phyloP scores from a whole-genome alignment of 2,888 invertebrate genomes.

The Acanthosoma haemorrhoidale region DNA sequence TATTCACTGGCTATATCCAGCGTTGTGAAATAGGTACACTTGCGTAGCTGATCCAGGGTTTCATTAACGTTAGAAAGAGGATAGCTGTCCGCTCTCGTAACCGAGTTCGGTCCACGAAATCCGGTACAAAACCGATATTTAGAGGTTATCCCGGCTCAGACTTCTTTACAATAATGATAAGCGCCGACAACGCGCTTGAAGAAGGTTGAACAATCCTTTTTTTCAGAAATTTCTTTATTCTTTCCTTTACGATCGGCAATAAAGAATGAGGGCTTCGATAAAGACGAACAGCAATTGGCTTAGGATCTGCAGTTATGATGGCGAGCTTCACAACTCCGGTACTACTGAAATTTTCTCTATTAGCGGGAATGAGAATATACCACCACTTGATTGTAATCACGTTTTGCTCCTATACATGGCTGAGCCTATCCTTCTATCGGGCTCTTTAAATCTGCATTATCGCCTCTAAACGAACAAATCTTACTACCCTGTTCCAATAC shows the following conservation, averaged over 20 bases:
- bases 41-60: conserved; percentile 41
- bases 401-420: too few relatives aligned
- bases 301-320: background rate
- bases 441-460: too few relatives aligned
- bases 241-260: conserved; percentile 26
- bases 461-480: too few relatives aligned
- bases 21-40: conserved; percentile 41
- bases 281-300: background rate
- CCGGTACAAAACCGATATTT: conserved; percentile 42
- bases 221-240: conserved; percentile 41
- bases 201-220: conserved; percentile 42
- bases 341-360: too few relatives aligned
- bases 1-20: conserved; percentile 43
- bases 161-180: conserved; percentile 45
- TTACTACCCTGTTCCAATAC: too few relatives aligned
- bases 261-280: conserved; percentile 24
- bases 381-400: too few relatives aligned
- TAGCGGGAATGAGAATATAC: too few relatives aligned
- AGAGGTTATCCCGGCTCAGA: conserved; percentile 39
- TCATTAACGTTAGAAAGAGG: conserved; percentile 44
- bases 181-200: conserved; percentile 44
- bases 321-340: background rate
- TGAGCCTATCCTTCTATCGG: too few relatives aligned
- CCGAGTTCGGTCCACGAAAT: conserved; percentile 42
- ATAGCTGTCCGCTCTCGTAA: conserved; percentile 42